Evolutionary conservation across 2,797 vertebrate species (phyloP), one percentile per base, ranked within the genome.

Genomic region (Cyprinodon diabolis): DNA sequence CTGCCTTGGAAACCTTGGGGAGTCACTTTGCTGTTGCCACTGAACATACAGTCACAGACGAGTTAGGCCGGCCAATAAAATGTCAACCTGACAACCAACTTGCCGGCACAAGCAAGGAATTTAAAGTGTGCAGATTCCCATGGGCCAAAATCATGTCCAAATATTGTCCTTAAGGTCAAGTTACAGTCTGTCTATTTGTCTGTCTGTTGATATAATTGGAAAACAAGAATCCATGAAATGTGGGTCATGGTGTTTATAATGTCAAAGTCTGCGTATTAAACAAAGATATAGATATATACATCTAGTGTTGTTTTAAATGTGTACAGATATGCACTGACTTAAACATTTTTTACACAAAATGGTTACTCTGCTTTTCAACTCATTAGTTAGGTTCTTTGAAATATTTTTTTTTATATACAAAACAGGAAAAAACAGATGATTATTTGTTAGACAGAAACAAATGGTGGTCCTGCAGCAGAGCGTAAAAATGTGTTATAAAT

Each of bases 21-120:
- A 87, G 74, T 74, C 66, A 72, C 80, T 78, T 71, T 74, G 69
- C 78, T n/a, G 74, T 85, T 82, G 83, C 87, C 81, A 62, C 30
- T 71, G 2, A 73, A 80, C 66, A 58, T 79, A 69, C 73, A 63
- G 56, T 72, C 65, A 74, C 77, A 83, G 58, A 10, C 17, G 19
- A 60, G 76, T 82, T 80, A 76, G 71, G 75, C 37, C 19, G 37
- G 14, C 71, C 68, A 76, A 90, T 86, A 82, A 84, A 82, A 77
- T 12, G 67, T 60, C 58, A 86, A 81, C 81, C 84, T 76, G 89
- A 77, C 81, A 83, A 76, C 74, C 52, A 58, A 76, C 69, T 68
- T 62, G 57, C 66, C 66, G 79, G 68, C 56, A 77, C 68, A 55
- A 58, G 47, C 58, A 80, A 71, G 71, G 80, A 84, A 84, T 83